Evolutionary conservation across 2,797 vertebrate species (phyloP).

Genomic region (Tapera naevia): DNA sequence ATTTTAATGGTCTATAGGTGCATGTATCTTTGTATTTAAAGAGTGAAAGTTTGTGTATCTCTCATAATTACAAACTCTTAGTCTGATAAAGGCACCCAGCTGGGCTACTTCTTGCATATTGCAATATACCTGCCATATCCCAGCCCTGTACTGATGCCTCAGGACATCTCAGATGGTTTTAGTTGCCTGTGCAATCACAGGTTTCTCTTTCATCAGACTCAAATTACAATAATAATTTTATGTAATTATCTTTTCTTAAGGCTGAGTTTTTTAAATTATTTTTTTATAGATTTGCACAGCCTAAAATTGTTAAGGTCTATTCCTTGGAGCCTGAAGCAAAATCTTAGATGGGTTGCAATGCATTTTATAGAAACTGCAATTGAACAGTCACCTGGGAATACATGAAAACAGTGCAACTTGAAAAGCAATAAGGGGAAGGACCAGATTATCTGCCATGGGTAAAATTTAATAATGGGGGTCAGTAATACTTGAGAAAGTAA

Average conservation of each 20-base stretch:
- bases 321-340: background rate
- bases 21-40: background rate
- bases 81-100: background rate
- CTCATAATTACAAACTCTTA: background rate
- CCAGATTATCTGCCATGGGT: background rate
- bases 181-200: background rate
- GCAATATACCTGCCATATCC: background rate
- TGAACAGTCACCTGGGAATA: conserved; percentile 7
- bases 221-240: background rate
- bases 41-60: background rate
- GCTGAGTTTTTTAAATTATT: background rate
- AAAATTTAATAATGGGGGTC: conserved; percentile 40
- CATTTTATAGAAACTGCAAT: background rate
- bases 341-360: background rate
- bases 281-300: background rate
- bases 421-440: conserved; percentile 34
- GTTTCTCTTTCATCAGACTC: background rate
- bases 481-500: background rate
- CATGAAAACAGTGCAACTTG: background rate
- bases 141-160: background rate
- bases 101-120: background rate
- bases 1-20: background rate
- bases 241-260: background rate
- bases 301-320: background rate
- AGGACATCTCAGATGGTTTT: background rate